Evolutionary conservation across 1,140 invertebrate genomes (phyloP).

Genomic region (Bombus haemorrhoidalis): DNA sequence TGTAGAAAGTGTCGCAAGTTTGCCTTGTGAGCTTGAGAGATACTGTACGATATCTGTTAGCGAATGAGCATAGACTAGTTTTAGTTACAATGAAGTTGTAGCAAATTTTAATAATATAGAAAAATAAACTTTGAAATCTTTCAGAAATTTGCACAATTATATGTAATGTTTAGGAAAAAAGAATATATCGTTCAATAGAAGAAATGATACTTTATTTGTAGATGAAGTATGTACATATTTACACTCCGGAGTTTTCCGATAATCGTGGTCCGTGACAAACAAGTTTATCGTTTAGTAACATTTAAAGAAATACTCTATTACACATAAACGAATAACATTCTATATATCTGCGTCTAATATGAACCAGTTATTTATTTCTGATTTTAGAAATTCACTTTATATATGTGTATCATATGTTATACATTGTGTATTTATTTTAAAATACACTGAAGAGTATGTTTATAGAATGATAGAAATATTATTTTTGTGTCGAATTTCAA

Average conservation of each 20-base stretch:
- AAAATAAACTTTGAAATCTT: background rate
- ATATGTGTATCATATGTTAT: background rate
- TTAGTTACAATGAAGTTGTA: background rate
- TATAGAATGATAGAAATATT: no score
- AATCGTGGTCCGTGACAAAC: no score
- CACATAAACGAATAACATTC: background rate
- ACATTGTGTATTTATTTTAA: background rate
- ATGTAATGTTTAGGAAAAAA: background rate
- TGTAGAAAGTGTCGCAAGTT: no score
- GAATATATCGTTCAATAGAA: background rate
- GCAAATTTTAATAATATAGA: background rate
- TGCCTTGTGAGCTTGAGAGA: background rate
- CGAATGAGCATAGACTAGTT: no score
- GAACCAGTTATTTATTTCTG: background rate
- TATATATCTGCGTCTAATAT: background rate
- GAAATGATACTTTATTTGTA: slow-evolving; percentile 2
- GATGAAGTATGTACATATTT: slow-evolving; percentile 34
- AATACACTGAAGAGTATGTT: no score
- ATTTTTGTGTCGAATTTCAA: background rate
- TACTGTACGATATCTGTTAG: no score
- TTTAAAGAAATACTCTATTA: background rate
- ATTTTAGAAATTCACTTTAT: background rate
- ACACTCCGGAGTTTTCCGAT: background rate
- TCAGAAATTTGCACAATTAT: background rate
- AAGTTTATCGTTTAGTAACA: no score